phyloP scores from a whole-genome alignment of 2,888 invertebrate species.

The Alentia gelatinosa region DNA sequence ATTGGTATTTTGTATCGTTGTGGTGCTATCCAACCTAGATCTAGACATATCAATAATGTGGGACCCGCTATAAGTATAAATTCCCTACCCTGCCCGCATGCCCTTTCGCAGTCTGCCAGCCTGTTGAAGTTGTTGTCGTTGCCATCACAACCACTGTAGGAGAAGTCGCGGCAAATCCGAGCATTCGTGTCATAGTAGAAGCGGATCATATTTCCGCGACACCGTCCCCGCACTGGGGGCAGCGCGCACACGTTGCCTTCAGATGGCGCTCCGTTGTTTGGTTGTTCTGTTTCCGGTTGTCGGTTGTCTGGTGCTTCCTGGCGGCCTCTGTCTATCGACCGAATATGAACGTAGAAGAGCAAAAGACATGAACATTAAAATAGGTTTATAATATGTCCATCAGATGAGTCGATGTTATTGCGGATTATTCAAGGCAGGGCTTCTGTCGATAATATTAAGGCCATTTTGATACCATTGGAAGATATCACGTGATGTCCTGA shows the following conservation, averaged over 20 bases:
- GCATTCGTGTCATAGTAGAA: conserved; percentile 86
- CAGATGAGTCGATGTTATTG: too few relatives aligned
- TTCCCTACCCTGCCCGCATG: neutral
- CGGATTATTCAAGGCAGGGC: too few relatives aligned
- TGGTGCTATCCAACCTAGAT: too few relatives aligned
- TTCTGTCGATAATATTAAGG: too few relatives aligned
- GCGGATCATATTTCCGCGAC: conserved; percentile 79
- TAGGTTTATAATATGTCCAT: too few relatives aligned
- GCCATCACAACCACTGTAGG: conserved; percentile 72
- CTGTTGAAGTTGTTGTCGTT: conserved; percentile 65
- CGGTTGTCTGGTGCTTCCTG: neutral
- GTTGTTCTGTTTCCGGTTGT: neutral
- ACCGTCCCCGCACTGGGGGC: conserved; percentile 12
- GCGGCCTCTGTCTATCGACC: neutral
- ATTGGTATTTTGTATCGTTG: too few relatives aligned
- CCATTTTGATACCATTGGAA: too few relatives aligned
- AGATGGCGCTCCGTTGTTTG: neutral
- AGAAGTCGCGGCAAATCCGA: conserved; percentile 67
- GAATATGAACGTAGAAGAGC: too few relatives aligned
- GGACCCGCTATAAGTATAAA: too few relatives aligned
- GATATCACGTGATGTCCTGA: too few relatives aligned
- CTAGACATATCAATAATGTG: too few relatives aligned
- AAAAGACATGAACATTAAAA: too few relatives aligned
- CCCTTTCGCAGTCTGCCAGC: conserved; percentile 56
- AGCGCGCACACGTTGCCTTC: neutral